Base-by-base conservation (phyloP, 1,140 invertebrate species). In the Achroia grisella region DNA sequence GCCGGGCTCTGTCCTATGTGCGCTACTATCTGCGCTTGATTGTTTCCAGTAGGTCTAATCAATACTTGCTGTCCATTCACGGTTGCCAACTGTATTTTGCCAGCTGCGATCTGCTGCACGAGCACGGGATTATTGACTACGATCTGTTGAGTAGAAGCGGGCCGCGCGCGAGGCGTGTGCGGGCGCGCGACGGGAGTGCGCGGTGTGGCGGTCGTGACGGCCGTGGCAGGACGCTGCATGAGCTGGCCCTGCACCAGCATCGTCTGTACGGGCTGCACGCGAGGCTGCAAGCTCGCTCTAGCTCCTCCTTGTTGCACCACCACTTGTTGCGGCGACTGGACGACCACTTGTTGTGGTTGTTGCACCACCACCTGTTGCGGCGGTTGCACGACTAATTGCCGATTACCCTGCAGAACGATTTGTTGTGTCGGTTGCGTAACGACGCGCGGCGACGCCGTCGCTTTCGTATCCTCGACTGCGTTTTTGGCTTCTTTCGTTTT, bases 41-140 rank as follows among this genome's bases (percentile, higher is more conserved):
- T 91, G 62, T 92, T 92, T 9, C 92, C 92, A 8, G 92, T 89
- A 4, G 90, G 89, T 39, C 92, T 86, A 15, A 95, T 93, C 30
- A 89, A 70, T 10, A 95, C 93, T 77, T 95, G 94, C 56, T 95
- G 94, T 0, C 94, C 94, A 62, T 93, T 92, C 5, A 94, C 90
- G 4, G 92, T 94, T 1, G 93, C 92, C n/a, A 95, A 79, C 64
- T 94, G 93, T 2, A 94, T 89, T 72, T 94, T 94, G 6, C 93
- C 93, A 13, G 90, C 88, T 0, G 92, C 92, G 30, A 94, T 86
- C 63, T 94, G 93, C 67, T 94, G 93, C 0, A 91, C 92, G 10
- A 94, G 75, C 33, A 87, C 90, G 0, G 91, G 89, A 74, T 92
- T 93, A 47, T 91, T 94, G 10, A 94, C 90, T 10, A 94, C 89